A percentile compares a stretch with the other conserved stretches of the same genome.
These are phyloP conservation scores for Calypte anna DNA, from an alignment of 2,113 vertebrate species.

Conservation along the genomic window DNA sequence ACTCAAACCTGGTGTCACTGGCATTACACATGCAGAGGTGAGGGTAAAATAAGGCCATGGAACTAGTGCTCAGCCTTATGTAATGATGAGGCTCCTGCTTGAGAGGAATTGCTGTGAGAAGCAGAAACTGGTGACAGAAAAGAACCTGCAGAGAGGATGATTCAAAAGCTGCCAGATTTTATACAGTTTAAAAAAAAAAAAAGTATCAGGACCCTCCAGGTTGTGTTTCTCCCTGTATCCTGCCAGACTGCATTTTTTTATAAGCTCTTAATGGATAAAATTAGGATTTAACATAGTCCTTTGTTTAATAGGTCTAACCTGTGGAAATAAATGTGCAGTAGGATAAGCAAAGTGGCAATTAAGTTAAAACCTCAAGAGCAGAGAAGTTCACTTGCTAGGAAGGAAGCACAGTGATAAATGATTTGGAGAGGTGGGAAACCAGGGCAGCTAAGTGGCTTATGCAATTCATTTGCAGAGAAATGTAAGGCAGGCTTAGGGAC, in stretches of 20 bases:
- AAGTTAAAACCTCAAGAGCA: not conserved
- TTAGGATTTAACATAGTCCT: not conserved
- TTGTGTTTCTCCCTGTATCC: not conserved
- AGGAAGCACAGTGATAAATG: not conserved
- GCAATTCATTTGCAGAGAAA: not conserved
- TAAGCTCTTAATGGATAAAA: not conserved
- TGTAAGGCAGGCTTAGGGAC: not conserved
- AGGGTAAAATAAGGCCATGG: not conserved
- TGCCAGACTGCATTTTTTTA: not conserved
- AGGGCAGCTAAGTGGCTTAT: not conserved
- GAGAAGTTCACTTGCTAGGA: not conserved
- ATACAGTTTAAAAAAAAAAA: not conserved
- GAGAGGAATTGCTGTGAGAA: not conserved
- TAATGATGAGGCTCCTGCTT: not conserved
- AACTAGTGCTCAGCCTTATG: not conserved
- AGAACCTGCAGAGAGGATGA: not conserved
- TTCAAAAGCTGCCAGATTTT: not conserved
- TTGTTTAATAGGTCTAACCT: not conserved
- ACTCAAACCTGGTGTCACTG: not conserved
- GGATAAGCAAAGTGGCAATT: not conserved
- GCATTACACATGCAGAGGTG: not conserved
- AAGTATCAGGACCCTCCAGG: not conserved
- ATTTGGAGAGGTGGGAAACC: not conserved
- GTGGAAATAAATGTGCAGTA: not conserved
- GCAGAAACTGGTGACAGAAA: not conserved